phyloP scores from a whole-genome alignment of 1,140 invertebrate genomes.

The Cepaea nemoralis region DNA sequence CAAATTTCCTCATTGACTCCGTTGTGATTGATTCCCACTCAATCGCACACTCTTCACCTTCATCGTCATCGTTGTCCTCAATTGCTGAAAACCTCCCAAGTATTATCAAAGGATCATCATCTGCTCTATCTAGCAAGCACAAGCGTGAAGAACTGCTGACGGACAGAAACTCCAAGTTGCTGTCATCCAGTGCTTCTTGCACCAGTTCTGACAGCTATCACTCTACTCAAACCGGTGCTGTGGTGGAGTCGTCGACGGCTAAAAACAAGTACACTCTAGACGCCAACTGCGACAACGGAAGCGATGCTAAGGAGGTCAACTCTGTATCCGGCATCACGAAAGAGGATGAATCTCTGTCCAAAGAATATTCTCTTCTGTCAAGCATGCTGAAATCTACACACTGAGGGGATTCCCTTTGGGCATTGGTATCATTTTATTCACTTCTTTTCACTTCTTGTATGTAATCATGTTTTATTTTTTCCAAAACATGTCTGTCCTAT shows the following conservation, averaged over 20 bases:
- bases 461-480: background rate
- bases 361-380: conserved; percentile 34
- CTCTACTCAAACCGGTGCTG: background rate
- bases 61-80: background rate
- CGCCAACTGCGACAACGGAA: background rate
- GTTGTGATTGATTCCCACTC: background rate
- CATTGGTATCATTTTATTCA: background rate
- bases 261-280: background rate
- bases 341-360: conserved; percentile 27
- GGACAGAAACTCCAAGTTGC: background rate
- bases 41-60: background rate
- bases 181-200: background rate
- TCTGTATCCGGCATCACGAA: background rate
- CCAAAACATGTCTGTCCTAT: background rate
- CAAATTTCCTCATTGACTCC: conserved; percentile 30
- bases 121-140: background rate
- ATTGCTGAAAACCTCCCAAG: conserved; percentile 2
- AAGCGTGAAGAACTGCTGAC: background rate
- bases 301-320: too few species aligned
- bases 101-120: conserved; percentile 14
- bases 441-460: background rate
- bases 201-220: conserved; percentile 11
- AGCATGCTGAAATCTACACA: conserved; percentile 40
- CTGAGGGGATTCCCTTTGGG: background rate
- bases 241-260: background rate